Percentiles rank a stretch among this genome's conserved stretches.
These are phyloP conservation scores for Ctenochaetus hawaiiensis DNA, from an alignment of 2,797 vertebrate species.

Conservation along the genomic window DNA sequence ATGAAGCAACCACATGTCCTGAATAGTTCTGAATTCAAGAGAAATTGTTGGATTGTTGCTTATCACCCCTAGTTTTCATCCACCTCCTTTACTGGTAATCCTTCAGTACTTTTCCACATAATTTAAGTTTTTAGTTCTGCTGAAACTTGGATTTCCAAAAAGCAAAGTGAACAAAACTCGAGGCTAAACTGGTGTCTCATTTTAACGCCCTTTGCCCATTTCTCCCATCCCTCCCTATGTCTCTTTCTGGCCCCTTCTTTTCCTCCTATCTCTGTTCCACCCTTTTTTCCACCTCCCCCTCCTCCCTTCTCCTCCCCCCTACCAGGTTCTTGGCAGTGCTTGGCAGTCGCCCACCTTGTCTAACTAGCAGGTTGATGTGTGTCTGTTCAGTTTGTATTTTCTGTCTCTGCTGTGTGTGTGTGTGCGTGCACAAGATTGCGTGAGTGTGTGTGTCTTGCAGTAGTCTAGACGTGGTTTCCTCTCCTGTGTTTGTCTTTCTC, in stretches of 20 bases:
- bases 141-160: slow-evolving; percentile 26
- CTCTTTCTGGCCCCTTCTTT: slow-evolving; percentile 42
- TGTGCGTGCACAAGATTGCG: slow-evolving; percentile 3
- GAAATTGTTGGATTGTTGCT: background rate
- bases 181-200: slow-evolving; percentile 36
- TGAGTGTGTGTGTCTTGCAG: slow-evolving; percentile 53
- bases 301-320: slow-evolving; percentile 18
- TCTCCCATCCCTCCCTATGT: slow-evolving; percentile 45
- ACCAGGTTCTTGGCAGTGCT: slow-evolving; percentile 76
- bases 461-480: slow-evolving; percentile 86
- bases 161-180: slow-evolving; percentile 30
- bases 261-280: slow-evolving; percentile 61
- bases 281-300: slow-evolving; percentile 44
- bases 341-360: slow-evolving; percentile 79
- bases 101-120: slow-evolving; percentile 44
- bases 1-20: background rate
- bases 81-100: slow-evolving; percentile 14
- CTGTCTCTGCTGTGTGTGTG: slow-evolving; percentile 31
- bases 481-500: slow-evolving; percentile 85
- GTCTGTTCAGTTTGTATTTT: slow-evolving; percentile 55
- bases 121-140: slow-evolving; percentile 18
- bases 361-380: slow-evolving; percentile 80
- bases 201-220: slow-evolving; percentile 45
- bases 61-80: background rate
- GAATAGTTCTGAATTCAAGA: background rate